A percentile compares a stretch with the other conserved stretches of the same genome.
Conservation (phyloP, 2,113 vertebrate species). For the human (Homo sapiens) region DNA sequence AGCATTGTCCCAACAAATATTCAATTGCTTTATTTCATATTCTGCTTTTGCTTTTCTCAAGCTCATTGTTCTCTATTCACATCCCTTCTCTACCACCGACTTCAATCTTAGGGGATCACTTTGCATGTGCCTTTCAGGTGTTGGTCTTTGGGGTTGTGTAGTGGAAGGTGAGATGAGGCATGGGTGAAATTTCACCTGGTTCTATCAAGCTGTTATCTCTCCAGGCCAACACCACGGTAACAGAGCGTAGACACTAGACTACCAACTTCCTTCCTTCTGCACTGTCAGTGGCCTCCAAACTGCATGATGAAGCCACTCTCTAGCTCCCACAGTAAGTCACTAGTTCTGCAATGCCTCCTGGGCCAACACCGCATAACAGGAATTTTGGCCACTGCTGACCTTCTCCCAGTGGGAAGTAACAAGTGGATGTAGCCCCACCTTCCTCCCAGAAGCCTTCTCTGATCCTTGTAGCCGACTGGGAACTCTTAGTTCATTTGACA, state of each 20-base stretch:
- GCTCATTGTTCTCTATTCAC: neutral
- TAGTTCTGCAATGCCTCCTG: neutral
- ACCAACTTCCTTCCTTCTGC: neutral
- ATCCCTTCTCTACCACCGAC: neutral
- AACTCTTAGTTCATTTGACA: neutral
- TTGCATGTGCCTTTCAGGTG: neutral
- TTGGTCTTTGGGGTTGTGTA: neutral
- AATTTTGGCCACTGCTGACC: neutral
- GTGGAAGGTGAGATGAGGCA: constrained; percentile 60
- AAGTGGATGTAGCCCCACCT: neutral
- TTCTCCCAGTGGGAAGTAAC: neutral
- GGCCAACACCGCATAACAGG: neutral
- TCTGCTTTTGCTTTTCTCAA: neutral
- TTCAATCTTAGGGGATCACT: neutral
- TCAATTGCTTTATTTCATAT: neutral
- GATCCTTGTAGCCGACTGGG: neutral
- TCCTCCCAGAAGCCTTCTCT: constrained; percentile 15
- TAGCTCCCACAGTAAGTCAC: neutral
- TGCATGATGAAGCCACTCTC: neutral
- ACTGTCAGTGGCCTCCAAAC: neutral
- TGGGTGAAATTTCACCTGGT: constrained; percentile 60
- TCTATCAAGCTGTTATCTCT: constrained; percentile 51
- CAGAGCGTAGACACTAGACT: neutral
- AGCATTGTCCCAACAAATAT: neutral
- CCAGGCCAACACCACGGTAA: constrained; percentile 45